Evolutionary conservation across 2,113 vertebrate genomes (phyloP).

Genomic region (Herpetotheres cachinnans): DNA sequence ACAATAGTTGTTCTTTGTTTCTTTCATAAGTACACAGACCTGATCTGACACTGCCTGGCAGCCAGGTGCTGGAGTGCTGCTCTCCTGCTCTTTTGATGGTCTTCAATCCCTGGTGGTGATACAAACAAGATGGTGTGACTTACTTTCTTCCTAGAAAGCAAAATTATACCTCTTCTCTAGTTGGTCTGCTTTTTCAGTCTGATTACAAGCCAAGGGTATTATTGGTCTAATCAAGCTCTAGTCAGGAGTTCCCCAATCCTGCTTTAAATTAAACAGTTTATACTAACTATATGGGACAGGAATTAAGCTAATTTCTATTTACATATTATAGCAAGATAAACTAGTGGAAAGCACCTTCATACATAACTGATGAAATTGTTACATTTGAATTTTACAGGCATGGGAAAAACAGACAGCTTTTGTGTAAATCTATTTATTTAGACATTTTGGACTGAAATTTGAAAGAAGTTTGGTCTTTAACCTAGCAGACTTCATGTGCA

Average conservation of each 20-base stretch:
- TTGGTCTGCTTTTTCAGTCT: not conserved
- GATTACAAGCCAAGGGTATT: not conserved
- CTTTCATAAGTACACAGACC: not conserved
- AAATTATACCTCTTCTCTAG: not conserved
- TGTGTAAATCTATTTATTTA: not conserved
- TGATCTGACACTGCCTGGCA: not conserved
- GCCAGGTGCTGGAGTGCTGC: not conserved
- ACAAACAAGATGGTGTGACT: not conserved
- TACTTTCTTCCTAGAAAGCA: not conserved
- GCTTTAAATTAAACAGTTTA: not conserved
- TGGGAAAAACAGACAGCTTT: not conserved
- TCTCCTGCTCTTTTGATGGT: not conserved
- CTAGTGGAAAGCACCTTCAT: not conserved
- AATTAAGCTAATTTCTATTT: not conserved
- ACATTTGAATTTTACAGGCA: not conserved
- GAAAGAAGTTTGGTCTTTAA: not conserved
- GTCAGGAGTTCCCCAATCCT: not conserved
- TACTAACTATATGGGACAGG: not conserved
- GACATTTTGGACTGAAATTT: not conserved
- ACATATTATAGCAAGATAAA: not conserved
- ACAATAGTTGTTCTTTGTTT: not conserved
- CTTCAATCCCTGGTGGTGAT: not conserved
- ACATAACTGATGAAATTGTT: not conserved
- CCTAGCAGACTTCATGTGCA: not conserved
- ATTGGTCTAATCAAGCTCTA: not conserved